Evolutionary conservation across 37 sponge, comb jelly and placozoan genomes (phyloP).

Genomic region (Cladorhizidae sp.): DNA sequence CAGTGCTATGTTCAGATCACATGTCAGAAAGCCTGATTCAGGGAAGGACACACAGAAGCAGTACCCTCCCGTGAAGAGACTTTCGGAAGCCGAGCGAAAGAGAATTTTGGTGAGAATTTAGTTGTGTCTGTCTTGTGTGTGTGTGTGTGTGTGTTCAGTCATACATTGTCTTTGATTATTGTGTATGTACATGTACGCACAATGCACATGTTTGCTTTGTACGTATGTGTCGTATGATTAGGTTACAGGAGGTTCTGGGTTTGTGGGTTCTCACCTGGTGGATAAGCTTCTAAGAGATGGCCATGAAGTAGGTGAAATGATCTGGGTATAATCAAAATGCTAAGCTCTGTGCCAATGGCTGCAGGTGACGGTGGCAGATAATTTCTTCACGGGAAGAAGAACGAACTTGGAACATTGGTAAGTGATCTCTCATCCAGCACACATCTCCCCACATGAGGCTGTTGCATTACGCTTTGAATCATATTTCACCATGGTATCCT

Average conservation of each 20-base stretch:
- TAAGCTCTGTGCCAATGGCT: background rate
- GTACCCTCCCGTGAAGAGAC: slow-evolving; percentile 58
- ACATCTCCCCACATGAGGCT: background rate
- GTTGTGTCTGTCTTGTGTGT: background rate
- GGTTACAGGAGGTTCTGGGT: slow-evolving; percentile 94
- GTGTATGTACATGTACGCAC: too few relatives aligned
- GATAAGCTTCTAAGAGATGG: slow-evolving; percentile 81
- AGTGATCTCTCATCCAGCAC: background rate
- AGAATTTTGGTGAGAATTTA: slow-evolving; percentile 76
- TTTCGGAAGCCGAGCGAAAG: slow-evolving; percentile 67
- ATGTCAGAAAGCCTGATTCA: background rate
- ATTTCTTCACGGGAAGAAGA: slow-evolving; percentile 93
- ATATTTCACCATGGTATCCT: too few relatives aligned
- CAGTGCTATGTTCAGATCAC: slow-evolving; percentile 3
- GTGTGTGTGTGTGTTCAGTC: background rate
- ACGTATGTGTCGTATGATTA: too few relatives aligned
- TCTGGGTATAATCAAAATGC: background rate
- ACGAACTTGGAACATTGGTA: slow-evolving; percentile 88
- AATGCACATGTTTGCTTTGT: too few relatives aligned
- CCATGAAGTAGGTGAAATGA: slow-evolving; percentile 62
- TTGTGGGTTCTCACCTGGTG: slow-evolving; percentile 95
- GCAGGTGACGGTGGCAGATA: slow-evolving; percentile 87
- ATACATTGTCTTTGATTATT: too few relatives aligned
- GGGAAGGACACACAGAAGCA: slow-evolving; percentile 1
- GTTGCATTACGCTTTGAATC: too few relatives aligned